Conservation (phyloP, 2,797 vertebrate genomes). For the Sebastes hubbsi region DNA sequence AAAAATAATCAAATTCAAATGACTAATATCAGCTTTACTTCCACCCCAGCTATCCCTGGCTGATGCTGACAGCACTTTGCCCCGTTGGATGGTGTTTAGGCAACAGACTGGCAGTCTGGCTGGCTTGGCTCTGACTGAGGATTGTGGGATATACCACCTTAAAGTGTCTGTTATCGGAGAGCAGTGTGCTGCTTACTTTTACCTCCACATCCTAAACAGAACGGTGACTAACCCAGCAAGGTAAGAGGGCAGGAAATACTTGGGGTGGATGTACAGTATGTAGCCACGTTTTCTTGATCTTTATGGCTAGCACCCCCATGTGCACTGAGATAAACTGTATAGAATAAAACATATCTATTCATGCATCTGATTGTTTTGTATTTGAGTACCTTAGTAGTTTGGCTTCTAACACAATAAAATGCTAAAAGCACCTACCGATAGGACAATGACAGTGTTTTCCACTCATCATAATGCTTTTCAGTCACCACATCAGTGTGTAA, state of each 20-base stretch:
- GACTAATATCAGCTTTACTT: neutral
- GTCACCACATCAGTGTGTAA: no score
- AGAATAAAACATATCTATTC: neutral
- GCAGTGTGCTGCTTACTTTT: neutral
- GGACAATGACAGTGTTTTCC: neutral
- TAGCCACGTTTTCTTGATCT: no score
- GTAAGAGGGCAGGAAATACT: neutral
- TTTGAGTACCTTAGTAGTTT: no score
- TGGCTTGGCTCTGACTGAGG: conserved; percentile 16
- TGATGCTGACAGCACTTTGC: neutral
- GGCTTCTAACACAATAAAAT: neutral
- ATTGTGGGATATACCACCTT: conserved; percentile 48
- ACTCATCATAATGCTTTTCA: neutral
- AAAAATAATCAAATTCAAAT: neutral
- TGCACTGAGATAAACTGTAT: neutral
- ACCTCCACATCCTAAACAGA: neutral
- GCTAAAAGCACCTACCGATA: neutral
- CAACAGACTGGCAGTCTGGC: neutral
- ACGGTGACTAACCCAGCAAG: neutral
- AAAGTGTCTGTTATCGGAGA: conserved; percentile 13
- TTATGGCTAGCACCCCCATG: no score
- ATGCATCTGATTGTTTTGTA: no score
- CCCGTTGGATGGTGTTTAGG: neutral
- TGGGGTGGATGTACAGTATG: neutral
- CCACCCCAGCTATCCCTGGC: neutral